phyloP scores from a whole-genome alignment of 2,113 vertebrate genomes.

The Lampris incognitus region DNA sequence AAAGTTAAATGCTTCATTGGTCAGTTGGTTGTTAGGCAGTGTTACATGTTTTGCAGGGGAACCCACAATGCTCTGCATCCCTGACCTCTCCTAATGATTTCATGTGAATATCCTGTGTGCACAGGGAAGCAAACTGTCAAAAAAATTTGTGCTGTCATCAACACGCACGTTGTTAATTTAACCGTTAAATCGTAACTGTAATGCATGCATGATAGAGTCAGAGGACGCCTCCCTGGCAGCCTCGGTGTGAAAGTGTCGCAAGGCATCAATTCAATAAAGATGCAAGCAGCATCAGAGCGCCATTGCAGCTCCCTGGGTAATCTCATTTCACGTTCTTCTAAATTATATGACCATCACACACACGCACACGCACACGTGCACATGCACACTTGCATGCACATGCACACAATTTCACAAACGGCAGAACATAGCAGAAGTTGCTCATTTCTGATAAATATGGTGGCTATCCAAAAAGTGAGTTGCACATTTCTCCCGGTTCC shows the following conservation, averaged over 20 bases:
- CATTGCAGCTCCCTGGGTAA: conserved; percentile 22
- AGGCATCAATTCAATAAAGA: conserved; percentile 58
- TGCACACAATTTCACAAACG: neutral
- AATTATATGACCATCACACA: conserved; percentile 45
- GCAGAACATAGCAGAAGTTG: neutral
- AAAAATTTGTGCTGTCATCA: conserved; percentile 14
- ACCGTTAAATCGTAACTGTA: conserved; percentile 9
- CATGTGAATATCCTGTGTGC: conserved; percentile 10
- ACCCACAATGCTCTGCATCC: conserved; percentile 16
- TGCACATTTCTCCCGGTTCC: conserved; percentile 10
- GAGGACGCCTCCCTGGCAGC: conserved; percentile 29
- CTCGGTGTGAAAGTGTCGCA: conserved; percentile 53
- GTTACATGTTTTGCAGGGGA: conserved; percentile 3
- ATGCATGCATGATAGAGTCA: conserved; percentile 37
- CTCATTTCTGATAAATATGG: neutral
- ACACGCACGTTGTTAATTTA: conserved; percentile 20
- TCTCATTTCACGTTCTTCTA: conserved; percentile 57
- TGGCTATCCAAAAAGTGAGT: conserved; percentile 6
- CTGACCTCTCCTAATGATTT: conserved; percentile 17
- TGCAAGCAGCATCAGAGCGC: conserved; percentile 38
- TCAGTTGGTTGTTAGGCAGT: conserved; percentile 32
- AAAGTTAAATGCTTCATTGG: conserved; percentile 36
- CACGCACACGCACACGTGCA: neutral
- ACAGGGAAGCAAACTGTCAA: conserved; percentile 19
- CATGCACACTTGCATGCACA: too few species aligned